phyloP scores from a whole-genome alignment of 2,888 invertebrate genomes.

The Ecliptopera silaceata region DNA sequence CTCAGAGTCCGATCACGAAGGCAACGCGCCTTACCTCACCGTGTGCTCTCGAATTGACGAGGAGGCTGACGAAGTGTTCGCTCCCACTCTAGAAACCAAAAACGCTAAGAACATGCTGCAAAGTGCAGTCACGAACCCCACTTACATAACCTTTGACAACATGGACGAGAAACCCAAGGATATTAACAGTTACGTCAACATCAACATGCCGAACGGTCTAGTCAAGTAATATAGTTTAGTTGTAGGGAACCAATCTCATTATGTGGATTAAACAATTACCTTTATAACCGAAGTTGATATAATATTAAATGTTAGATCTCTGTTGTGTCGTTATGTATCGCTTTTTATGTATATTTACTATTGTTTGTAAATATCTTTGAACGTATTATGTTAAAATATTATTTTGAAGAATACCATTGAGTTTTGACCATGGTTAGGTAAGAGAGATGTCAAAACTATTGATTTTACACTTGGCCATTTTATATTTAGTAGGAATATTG shows the following conservation, averaged over 20 bases:
- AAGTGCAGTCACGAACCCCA: slow-evolving; percentile 68
- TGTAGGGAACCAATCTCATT: slow-evolving; percentile 42
- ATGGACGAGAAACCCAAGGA: slow-evolving; percentile 69
- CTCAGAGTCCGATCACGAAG: slow-evolving; percentile 73
- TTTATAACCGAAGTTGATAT: slow-evolving; percentile 5
- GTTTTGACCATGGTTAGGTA: too few species aligned
- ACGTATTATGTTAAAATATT: too few species aligned
- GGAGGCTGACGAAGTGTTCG: slow-evolving; percentile 72
- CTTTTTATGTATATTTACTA: neutral
- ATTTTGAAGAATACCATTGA: too few species aligned
- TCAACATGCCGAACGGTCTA: slow-evolving; percentile 73
- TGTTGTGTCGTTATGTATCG: neutral
- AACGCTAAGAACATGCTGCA: slow-evolving; percentile 63
- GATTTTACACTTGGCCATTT: too few species aligned
- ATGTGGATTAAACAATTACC: slow-evolving; percentile 25
- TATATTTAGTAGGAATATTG: too few species aligned
- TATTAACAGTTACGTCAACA: slow-evolving; percentile 57
- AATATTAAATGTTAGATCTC: slow-evolving; percentile 22
- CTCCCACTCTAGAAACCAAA: slow-evolving; percentile 46
- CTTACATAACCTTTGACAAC: slow-evolving; percentile 67
- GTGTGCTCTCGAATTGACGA: slow-evolving; percentile 68
- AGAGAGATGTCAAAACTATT: too few species aligned
- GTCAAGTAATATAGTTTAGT: slow-evolving; percentile 62
- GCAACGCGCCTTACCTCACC: slow-evolving; percentile 61
- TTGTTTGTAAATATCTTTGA: neutral